These are phyloP conservation scores for Zelleria hepariella DNA, from an alignment of 2,888 invertebrate species.

Conservation along the genomic window DNA sequence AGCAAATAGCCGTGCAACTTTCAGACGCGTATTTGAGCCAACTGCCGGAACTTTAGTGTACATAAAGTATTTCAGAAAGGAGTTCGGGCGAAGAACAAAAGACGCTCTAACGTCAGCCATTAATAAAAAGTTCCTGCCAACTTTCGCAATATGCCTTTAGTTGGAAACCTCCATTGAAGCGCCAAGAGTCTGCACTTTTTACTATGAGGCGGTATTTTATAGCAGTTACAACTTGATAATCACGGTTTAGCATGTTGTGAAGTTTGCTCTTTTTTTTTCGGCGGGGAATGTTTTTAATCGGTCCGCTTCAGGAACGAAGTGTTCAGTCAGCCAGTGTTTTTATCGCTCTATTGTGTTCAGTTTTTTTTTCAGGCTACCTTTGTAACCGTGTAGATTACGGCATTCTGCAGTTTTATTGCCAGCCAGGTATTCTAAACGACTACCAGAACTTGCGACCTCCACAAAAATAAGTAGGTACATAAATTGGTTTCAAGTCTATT, in stretches of 20 bases:
- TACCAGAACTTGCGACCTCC: too few relatives aligned
- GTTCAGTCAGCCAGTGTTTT: neutral
- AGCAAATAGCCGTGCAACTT: neutral
- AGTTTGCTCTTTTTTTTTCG: conserved; percentile 52
- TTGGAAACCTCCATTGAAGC: conserved; percentile 35
- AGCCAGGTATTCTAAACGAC: neutral
- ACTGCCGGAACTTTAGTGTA: conserved; percentile 24
- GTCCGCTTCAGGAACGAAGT: neutral
- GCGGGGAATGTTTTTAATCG: neutral
- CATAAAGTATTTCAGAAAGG: conserved; percentile 28
- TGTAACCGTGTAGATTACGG: neutral
- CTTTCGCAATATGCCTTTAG: conserved; percentile 60
- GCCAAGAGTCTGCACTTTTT: conserved; percentile 8
- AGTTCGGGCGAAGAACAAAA: conserved; percentile 41
- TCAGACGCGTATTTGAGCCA: neutral
- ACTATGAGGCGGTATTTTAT: neutral
- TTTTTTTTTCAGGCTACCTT: neutral
- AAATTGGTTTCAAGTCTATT: too few relatives aligned
- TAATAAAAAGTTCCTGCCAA: conserved; percentile 54
- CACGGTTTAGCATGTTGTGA: conserved; percentile 28
- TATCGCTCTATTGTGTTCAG: neutral
- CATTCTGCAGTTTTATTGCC: neutral
- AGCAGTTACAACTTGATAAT: neutral
- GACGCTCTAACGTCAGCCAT: conserved; percentile 30
- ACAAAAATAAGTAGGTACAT: too few relatives aligned